phyloP scores from a whole-genome alignment of 2,888 invertebrate species.

The Himalopsyche kuldschensis region DNA sequence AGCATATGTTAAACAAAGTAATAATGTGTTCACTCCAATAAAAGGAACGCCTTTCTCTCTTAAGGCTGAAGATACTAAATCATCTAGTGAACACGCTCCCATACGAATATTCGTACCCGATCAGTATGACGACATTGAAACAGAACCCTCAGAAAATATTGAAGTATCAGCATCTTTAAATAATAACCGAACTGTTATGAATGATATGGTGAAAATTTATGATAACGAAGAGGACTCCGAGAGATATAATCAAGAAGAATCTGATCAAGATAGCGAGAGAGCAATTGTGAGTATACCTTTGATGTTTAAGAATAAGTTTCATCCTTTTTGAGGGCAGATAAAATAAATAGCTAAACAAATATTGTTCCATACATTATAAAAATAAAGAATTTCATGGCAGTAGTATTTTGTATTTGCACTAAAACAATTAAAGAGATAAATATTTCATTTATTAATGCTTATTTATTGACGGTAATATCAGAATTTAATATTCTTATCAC shows the following conservation, averaged over 20 bases:
- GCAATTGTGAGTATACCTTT: neutral
- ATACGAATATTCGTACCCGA: constrained; percentile 59
- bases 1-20: constrained; percentile 45
- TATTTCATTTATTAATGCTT: no score
- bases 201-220: constrained; percentile 11
- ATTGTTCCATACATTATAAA: no score
- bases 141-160: constrained; percentile 39
- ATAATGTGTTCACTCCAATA: constrained; percentile 48
- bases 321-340: no score
- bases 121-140: constrained; percentile 42
- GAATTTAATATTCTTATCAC: no score
- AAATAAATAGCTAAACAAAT: no score
- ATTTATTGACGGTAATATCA: no score
- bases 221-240: constrained; percentile 22
- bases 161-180: constrained; percentile 32
- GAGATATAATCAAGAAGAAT: constrained; percentile 38
- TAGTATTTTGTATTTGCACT: no score
- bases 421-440: no score
- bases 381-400: no score
- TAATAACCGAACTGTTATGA: constrained; percentile 21
- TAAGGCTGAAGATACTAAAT: constrained; percentile 52
- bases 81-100: constrained; percentile 53
- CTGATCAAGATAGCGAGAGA: constrained; percentile 42
- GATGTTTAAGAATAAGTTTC: no score
- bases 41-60: constrained; percentile 48